These are phyloP conservation scores for Acleris emargana DNA, from an alignment of 2,888 invertebrate species.

Conservation along the genomic window DNA sequence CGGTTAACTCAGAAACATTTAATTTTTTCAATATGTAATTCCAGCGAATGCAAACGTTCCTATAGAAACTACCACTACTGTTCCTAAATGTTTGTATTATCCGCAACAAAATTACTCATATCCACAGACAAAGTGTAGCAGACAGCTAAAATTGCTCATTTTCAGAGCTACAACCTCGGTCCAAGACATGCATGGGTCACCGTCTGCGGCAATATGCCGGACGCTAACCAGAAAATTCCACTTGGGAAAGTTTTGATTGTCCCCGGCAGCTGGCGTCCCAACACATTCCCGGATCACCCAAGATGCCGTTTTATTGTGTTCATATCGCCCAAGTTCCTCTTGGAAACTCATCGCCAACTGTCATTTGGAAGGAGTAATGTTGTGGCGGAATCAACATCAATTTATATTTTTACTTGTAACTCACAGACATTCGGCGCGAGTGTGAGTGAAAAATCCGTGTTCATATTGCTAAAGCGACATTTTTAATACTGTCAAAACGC, in stretches of 20 bases:
- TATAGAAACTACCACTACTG: too few species aligned
- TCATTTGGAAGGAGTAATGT: slow-evolving; percentile 53
- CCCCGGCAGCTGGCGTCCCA: slow-evolving; percentile 81
- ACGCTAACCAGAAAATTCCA: slow-evolving; percentile 81
- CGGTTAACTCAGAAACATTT: too few species aligned
- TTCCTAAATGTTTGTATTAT: too few species aligned
- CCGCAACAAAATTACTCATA: background rate
- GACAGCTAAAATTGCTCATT: slow-evolving; percentile 26
- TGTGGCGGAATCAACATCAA: slow-evolving; percentile 31
- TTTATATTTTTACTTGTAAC: slow-evolving; percentile 22
- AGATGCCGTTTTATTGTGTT: slow-evolving; percentile 76
- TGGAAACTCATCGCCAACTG: slow-evolving; percentile 64
- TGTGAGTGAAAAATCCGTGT: background rate
- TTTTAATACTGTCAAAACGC: background rate
- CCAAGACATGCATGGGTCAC: slow-evolving; percentile 39
- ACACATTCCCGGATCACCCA: slow-evolving; percentile 73
- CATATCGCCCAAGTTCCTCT: slow-evolving; percentile 68
- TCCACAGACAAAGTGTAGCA: background rate
- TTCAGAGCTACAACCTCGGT: slow-evolving; percentile 11
- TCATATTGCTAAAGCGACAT: background rate
- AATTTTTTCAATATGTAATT: too few species aligned
- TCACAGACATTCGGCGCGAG: slow-evolving; percentile 1
- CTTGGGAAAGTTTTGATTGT: slow-evolving; percentile 82
- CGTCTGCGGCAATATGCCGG: slow-evolving; percentile 70
- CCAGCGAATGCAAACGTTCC: too few species aligned